Evolutionary conservation across 2,888 invertebrate genomes (phyloP), one percentile per base, ranked within the genome.

Genomic region (Chalcis sispes): DNA sequence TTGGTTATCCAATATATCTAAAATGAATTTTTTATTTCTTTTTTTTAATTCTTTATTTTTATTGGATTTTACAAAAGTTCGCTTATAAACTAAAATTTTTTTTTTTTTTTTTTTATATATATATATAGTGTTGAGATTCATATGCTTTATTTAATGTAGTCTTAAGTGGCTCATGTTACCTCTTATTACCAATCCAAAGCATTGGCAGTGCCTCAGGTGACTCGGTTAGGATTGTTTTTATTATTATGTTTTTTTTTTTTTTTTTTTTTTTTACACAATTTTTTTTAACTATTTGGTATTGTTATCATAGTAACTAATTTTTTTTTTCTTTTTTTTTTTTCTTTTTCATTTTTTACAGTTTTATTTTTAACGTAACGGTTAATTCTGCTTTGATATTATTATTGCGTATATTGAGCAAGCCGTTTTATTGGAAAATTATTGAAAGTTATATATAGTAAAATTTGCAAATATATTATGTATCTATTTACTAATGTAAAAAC

Each of bases 121-220:
- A n/a, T n/a, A n/a, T n/a, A n/a, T n/a, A 13, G 2, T 10, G 18
- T 25, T 52, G 52, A 52, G 42, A 23, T 50, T 36, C 13, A 32
- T 52, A 61, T 61, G 40, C 32, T 46, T 46, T 10, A 10, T 15
- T 10, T 46, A n/a, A 32, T 29, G 32, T 50, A 50, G 50, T 64
- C 64, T 20, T 64, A 50, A 36, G 36, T 50, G 65, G 50, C 50
- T 52, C 29, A 65, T 50, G 50, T 36, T 46, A 20, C 29, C 52
- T 27, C 23, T 50, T 52, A 56, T 13, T 18, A 48, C 23, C 65
- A 59, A 65, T 58, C 20, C 7, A 40, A 72, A 65, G 40, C 36
- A 36, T 72, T 65, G 72, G 72, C 72, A 72, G 72, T 72, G 59
- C 48, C 50, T 65, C n/a, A 25, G 58, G n/a, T 65, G 62, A 46